phyloP scores from a whole-genome alignment of 2,113 vertebrate species.

The Myxocyprinus asiaticus region DNA sequence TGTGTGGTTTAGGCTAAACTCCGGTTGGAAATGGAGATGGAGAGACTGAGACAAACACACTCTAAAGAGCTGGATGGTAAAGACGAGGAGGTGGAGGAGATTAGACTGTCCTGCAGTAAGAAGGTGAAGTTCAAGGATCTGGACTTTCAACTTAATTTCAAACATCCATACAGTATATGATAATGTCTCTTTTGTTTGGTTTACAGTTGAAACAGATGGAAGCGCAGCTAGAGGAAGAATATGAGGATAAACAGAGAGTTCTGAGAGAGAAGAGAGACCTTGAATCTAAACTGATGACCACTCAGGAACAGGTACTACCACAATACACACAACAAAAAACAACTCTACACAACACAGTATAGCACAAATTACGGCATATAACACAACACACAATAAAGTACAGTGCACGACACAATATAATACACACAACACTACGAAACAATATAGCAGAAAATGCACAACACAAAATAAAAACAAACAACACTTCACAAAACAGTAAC shows the following conservation, averaged over 20 bases:
- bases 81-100: constrained; percentile 96
- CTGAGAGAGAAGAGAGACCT: constrained; percentile 90
- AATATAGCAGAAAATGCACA: no score
- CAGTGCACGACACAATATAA: not conserved
- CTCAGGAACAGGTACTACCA: constrained; percentile 88
- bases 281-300: constrained; percentile 84
- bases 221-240: constrained; percentile 94
- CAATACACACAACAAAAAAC: not conserved
- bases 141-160: constrained; percentile 5
- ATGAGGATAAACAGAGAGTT: constrained; percentile 96
- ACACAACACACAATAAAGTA: not conserved
- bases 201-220: constrained; percentile 94
- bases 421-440: no score
- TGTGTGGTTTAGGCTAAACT: constrained; percentile 83
- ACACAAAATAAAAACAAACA: no score
- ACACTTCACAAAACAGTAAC: no score
- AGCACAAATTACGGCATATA: not conserved
- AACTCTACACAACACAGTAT: not conserved
- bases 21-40: constrained; percentile 99
- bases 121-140: constrained; percentile 76
- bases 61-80: constrained; percentile 93
- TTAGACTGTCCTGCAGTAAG: constrained; percentile 92
- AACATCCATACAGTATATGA: not conserved
- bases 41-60: constrained; percentile 88
- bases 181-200: constrained; percentile 41